These are phyloP conservation scores for Puffinus mauretanicus DNA, from an alignment of 2,113 vertebrate species.

Conservation along the genomic window DNA sequence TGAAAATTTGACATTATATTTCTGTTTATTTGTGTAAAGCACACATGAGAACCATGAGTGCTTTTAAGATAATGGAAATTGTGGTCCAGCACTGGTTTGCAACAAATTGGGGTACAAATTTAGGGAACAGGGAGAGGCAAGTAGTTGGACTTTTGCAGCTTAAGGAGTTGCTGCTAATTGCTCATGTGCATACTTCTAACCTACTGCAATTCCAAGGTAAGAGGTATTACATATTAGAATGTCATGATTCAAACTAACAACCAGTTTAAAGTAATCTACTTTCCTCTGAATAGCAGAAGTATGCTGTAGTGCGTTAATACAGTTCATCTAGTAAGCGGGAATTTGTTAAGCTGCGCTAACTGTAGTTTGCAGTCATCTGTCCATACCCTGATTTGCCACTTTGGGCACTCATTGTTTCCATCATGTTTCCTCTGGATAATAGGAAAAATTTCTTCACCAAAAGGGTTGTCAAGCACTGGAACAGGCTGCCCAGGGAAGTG, in stretches of 20 bases:
- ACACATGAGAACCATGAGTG: not conserved
- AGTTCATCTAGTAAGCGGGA: not conserved
- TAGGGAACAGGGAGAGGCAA: not conserved
- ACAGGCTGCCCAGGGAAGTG: no score
- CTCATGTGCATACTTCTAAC: not conserved
- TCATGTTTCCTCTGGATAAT: not conserved
- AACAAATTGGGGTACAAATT: not conserved
- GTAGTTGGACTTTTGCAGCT: not conserved
- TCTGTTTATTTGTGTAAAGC: not conserved
- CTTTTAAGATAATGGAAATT: not conserved
- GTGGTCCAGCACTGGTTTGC: not conserved
- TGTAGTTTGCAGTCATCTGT: not conserved
- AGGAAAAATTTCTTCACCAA: not conserved
- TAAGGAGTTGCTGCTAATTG: not conserved
- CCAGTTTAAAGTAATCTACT: not conserved
- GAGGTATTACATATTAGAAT: not conserved
- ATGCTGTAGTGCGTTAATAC: not conserved
- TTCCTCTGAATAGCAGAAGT: not conserved
- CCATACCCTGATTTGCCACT: not conserved
- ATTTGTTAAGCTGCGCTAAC: not conserved
- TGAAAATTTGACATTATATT: not conserved
- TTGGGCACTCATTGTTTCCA: not conserved
- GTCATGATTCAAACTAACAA: not conserved
- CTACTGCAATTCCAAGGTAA: not conserved
- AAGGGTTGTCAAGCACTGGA: not conserved